Evolutionary conservation across 2,888 invertebrate species (phyloP).

Genomic region (Adelphocoris suturalis): DNA sequence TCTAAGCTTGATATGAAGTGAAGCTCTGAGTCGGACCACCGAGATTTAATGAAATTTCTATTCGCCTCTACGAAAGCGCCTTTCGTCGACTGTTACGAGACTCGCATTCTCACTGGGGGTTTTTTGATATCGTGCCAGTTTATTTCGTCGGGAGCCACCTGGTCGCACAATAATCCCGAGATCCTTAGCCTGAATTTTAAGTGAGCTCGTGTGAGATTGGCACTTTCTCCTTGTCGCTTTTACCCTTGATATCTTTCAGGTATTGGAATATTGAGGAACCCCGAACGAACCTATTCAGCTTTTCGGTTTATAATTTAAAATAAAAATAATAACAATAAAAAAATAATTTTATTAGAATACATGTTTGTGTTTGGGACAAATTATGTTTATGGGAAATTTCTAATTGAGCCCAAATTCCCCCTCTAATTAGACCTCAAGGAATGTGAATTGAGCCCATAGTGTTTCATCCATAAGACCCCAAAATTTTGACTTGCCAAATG

Average conservation of each 20-base stretch:
- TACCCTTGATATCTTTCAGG: not conserved
- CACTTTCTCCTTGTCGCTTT: constrained; percentile 9
- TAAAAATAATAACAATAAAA: too few relatives aligned
- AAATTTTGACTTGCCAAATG: too few relatives aligned
- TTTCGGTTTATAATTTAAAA: too few relatives aligned
- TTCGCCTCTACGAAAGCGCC: not conserved
- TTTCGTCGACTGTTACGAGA: not conserved
- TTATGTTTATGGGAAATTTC: too few relatives aligned
- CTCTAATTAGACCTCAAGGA: too few relatives aligned
- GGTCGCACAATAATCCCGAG: not conserved
- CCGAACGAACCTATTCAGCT: not conserved
- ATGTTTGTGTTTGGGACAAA: too few relatives aligned
- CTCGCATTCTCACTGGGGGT: not conserved
- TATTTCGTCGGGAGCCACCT: not conserved
- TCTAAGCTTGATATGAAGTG: too few relatives aligned
- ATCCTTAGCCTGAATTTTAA: not conserved
- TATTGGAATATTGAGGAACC: not conserved
- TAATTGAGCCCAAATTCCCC: too few relatives aligned
- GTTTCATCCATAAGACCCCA: too few relatives aligned
- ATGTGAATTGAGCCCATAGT: too few relatives aligned
- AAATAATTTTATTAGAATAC: too few relatives aligned
- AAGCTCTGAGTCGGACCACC: not conserved
- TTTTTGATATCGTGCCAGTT: constrained; percentile 13
- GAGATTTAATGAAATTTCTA: not conserved
- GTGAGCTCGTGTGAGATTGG: not conserved